A percentile compares a stretch with the other conserved stretches of the same genome.
Evolutionary conservation across 2,113 vertebrate species (phyloP).

Genomic region (Pygathrix nemaeus): DNA sequence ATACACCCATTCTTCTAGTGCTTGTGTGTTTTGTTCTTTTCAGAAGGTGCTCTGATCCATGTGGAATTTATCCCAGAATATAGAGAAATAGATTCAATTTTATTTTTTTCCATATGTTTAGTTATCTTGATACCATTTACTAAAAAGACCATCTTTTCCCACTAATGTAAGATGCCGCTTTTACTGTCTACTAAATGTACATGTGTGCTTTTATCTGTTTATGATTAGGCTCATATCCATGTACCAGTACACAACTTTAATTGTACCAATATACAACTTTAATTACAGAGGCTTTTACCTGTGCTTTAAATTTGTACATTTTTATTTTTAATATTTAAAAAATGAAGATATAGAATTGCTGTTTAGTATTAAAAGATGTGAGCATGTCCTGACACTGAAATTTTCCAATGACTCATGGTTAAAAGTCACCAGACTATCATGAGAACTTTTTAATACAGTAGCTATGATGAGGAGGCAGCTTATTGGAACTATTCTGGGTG

Average conservation of each 20-base stretch:
- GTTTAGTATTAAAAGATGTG: neutral
- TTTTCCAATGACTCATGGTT: neutral
- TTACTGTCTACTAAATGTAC: neutral
- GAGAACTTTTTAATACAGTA: neutral
- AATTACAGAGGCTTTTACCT: neutral
- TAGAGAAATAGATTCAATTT: neutral
- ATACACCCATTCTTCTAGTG: neutral
- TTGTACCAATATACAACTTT: neutral
- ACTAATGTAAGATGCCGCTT: neutral
- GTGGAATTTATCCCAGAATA: neutral
- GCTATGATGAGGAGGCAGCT: neutral
- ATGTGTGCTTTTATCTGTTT: neutral
- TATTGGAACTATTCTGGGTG: neutral
- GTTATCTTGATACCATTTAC: neutral
- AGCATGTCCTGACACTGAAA: neutral
- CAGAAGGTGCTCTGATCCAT: neutral
- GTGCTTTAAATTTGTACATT: neutral
- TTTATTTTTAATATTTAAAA: slow-evolving; percentile 37
- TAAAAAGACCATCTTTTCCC: neutral
- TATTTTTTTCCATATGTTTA: neutral
- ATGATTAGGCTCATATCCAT: neutral
- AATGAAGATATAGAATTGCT: neutral
- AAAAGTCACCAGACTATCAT: neutral
- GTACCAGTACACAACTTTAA: neutral
- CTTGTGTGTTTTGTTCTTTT: neutral